These are phyloP conservation scores for Dreissena polymorpha DNA, from an alignment of 1,140 invertebrate species.

Conservation along the genomic window DNA sequence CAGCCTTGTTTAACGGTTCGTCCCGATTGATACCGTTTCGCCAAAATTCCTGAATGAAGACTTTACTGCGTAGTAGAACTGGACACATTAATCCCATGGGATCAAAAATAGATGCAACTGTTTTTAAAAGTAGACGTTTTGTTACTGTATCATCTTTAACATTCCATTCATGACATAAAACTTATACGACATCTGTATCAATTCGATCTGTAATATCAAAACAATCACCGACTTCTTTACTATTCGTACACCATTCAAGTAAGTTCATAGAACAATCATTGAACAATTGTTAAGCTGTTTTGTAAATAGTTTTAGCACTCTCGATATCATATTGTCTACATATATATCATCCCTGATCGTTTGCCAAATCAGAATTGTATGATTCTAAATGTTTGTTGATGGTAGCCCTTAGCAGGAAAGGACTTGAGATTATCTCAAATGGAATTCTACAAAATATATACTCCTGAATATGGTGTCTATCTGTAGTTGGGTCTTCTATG, in stretches of 20 bases:
- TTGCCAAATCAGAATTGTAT: constrained; percentile 2
- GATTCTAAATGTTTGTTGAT: constrained; percentile 20
- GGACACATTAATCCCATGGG: constrained; percentile 5
- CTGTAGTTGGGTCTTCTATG: not conserved
- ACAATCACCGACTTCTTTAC: not conserved
- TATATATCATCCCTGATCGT: constrained; percentile 12
- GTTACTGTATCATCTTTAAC: constrained; percentile 21
- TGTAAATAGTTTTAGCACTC: not conserved
- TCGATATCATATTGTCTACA: constrained; percentile 26
- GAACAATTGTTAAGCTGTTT: constrained; percentile 27
- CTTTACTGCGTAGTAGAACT: constrained; percentile 9
- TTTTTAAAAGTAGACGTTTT: constrained; percentile 22
- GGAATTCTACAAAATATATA: constrained; percentile 36
- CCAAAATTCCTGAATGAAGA: constrained; percentile 33
- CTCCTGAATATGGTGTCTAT: not conserved
- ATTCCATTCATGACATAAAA: constrained; percentile 44
- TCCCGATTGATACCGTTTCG: constrained; percentile 24
- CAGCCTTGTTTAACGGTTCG: not conserved
- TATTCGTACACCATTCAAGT: too few relatives aligned
- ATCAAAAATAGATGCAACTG: constrained; percentile 35
- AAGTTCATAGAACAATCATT: too few relatives aligned
- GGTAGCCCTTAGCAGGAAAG: constrained; percentile 28
- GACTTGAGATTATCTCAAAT: constrained; percentile 27
- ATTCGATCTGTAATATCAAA: constrained; percentile 3
- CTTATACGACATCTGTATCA: not conserved